phyloP scores from a whole-genome alignment of 2,888 invertebrate species.

The Andrena fulva region DNA sequence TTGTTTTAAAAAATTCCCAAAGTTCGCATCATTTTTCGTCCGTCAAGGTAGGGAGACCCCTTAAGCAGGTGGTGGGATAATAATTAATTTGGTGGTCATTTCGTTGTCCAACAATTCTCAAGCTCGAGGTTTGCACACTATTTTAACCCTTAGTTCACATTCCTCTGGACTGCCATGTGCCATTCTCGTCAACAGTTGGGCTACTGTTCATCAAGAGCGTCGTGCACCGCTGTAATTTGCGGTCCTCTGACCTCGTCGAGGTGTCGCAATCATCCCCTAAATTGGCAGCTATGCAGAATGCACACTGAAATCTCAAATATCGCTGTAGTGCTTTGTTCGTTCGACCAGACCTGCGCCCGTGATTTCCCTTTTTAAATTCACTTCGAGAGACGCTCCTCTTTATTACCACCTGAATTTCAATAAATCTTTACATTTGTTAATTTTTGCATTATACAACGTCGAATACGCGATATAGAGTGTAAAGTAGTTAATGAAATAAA shows the following conservation, averaged over 20 bases:
- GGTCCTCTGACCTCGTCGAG: conserved; percentile 22
- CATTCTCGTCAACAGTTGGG: conserved; percentile 31
- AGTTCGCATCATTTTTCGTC: too few species aligned
- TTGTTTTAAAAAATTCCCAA: too few species aligned
- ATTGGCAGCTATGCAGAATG: conserved; percentile 33
- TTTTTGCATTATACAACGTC: neutral
- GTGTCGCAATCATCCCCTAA: conserved; percentile 25
- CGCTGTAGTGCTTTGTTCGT: neutral
- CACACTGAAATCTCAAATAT: conserved; percentile 15
- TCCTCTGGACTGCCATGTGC: conserved; percentile 25
- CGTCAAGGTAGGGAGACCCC: too few species aligned
- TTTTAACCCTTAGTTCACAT: conserved; percentile 19
- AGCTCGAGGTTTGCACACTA: neutral
- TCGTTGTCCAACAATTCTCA: conserved; percentile 2
- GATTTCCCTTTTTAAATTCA: conserved; percentile 1
- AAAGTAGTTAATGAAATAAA: too few species aligned
- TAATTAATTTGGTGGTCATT: conserved; percentile 31
- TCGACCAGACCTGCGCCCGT: neutral
- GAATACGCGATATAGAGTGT: too few species aligned
- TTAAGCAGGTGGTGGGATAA: neutral
- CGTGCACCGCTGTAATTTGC: conserved; percentile 50
- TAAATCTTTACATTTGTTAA: neutral
- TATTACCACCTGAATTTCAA: neutral
- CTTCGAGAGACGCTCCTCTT: neutral
- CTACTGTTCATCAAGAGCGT: conserved; percentile 49